Conservation (phyloP, 2,797 vertebrate species). For the Urocyon cinereoargenteus region DNA sequence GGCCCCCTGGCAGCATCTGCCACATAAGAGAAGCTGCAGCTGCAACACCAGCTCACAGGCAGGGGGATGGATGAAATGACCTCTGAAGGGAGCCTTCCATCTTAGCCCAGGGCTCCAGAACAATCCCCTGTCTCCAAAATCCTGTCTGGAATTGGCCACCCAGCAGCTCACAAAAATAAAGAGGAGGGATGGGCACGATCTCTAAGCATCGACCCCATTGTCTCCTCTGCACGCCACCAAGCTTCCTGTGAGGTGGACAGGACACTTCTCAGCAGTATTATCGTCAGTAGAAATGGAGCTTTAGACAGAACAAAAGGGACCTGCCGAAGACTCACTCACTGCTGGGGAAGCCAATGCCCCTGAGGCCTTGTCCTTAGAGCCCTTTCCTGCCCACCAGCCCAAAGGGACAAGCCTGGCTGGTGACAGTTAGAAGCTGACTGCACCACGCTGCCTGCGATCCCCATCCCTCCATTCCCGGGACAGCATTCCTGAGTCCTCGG, state of each 20-base stretch:
- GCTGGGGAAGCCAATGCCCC: background rate
- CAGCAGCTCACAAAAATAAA: background rate
- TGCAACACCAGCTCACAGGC: background rate
- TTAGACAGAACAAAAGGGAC: background rate
- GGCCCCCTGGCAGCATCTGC: background rate
- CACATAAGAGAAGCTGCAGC: background rate
- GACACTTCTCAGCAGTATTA: no score
- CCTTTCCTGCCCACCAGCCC: background rate
- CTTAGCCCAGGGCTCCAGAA: background rate
- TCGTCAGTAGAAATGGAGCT: background rate
- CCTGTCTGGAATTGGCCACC: background rate
- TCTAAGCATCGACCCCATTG: background rate
- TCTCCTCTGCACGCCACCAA: background rate
- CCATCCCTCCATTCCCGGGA: background rate
- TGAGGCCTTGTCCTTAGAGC: background rate
- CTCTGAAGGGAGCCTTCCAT: background rate
- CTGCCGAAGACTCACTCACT: background rate
- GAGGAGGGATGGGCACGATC: no score
- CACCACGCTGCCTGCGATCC: accelerated
- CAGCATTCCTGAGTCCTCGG: background rate
- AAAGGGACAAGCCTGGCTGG: background rate
- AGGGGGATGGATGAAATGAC: background rate
- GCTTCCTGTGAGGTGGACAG: background rate
- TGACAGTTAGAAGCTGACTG: background rate
- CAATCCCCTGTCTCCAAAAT: no score